Conservation (phyloP, 2,888 invertebrate genomes). For the Prosapia bicincta region DNA sequence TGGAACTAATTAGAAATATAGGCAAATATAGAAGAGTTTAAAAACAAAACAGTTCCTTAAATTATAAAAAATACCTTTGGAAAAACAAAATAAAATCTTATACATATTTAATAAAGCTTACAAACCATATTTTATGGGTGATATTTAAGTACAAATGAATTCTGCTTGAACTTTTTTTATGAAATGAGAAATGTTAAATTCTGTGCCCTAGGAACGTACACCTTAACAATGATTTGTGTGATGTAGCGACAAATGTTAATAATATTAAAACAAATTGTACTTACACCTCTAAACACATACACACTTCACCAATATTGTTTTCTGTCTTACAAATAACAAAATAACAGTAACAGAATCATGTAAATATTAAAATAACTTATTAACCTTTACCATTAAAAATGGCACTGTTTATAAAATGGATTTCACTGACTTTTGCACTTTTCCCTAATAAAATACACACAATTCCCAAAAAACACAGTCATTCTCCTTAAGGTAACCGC, state of each 20-base stretch:
- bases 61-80: not conserved
- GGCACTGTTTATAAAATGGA: not conserved
- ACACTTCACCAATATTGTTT: not conserved
- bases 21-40: not conserved
- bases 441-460: not conserved
- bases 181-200: not conserved
- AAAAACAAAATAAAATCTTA: not conserved
- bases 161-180: not conserved
- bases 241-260: not conserved
- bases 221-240: not conserved
- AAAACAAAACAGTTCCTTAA: not conserved
- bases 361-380: not conserved
- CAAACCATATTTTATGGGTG: not conserved
- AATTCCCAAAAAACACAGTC: not conserved
- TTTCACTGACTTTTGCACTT: not conserved
- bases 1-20: not conserved
- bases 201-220: not conserved
- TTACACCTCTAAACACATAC: not conserved
- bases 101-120: not conserved
- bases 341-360: not conserved
- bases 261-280: not conserved
- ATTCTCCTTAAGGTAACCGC: not conserved
- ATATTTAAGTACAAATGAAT: conserved; percentile 2
- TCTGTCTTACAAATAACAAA: not conserved
- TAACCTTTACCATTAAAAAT: not conserved